Percentiles rank a stretch among this genome's conserved stretches.
These are phyloP conservation scores for Forbesichthys papilliferus DNA, from an alignment of 2,113 vertebrate species.

Conservation along the genomic window DNA sequence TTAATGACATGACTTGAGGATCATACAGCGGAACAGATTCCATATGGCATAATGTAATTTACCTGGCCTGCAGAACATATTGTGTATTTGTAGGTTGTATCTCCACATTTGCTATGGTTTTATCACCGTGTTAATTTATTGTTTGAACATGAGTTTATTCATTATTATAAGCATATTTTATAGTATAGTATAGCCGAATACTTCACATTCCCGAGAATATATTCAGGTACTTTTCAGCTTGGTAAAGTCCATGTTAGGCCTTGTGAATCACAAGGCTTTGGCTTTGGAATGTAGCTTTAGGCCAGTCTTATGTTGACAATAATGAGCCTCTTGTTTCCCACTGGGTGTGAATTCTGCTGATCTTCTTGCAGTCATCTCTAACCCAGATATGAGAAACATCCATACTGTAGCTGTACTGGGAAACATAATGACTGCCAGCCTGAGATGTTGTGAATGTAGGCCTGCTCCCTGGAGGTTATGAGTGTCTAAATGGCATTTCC, in stretches of 20 bases:
- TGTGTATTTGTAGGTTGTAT: too few species aligned
- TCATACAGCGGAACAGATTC: too few species aligned
- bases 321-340: slow-evolving; percentile 62
- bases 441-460: not conserved
- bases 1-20: too few species aligned
- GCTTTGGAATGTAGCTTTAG: slow-evolving; percentile 61
- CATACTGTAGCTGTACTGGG: not conserved
- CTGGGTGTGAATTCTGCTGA: slow-evolving; percentile 48
- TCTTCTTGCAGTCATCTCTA: slow-evolving; percentile 28
- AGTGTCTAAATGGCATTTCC: too few species aligned
- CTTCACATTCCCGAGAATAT: not conserved
- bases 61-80: too few species aligned
- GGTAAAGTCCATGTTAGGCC: slow-evolving; percentile 36
- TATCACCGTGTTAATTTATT: too few species aligned
- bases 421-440: not conserved
- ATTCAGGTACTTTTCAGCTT: not conserved
- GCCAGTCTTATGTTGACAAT: slow-evolving; percentile 39
- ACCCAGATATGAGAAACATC: slow-evolving; percentile 34
- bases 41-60: too few species aligned
- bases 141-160: too few species aligned
- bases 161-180: too few species aligned
- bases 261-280: slow-evolving; percentile 62
- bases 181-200: too few species aligned
- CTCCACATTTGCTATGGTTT: too few species aligned
- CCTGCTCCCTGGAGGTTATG: too few species aligned